Base-by-base conservation (phyloP, 2,888 invertebrate species). In the Leptinotarsa rubiginosa region DNA sequence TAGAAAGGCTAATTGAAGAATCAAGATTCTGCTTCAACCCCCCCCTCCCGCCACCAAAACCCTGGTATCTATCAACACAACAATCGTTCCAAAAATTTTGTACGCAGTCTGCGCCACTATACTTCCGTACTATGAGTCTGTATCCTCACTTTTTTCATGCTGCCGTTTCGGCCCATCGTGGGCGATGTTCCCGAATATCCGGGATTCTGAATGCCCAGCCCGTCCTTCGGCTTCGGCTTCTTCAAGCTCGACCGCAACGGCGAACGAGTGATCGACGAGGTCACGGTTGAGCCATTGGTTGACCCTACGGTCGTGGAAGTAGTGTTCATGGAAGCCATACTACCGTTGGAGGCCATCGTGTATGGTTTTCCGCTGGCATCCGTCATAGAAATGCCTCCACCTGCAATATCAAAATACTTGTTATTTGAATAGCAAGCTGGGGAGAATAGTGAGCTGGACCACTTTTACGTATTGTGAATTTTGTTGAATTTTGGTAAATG, bases 71-170 rank as follows among this genome's bases (percentile, higher is more conserved):
- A 10, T 41, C 41, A 41, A 41, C 41, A 41, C 41, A 41, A 16
- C n/a, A 50, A 50, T n/a, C 50, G n/a, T n/a, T 41, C 41, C 10
- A 41, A 50, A 50, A 16, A 16, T n/a, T 2, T 50, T n/a, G 50
- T 1, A 50, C 4, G 50, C 13, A 10, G 22, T 22, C 13, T 41
- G 10, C 13, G 15, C 15, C 65, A 47, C 70, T 89, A 96, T 77
- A 96, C 96, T 87, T 96, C 96, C 59, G 96, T 97, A 85, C 96
- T 96, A 86, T 96, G 96, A 52, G 96, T 96, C 86, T 96, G 96
- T 87, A 97, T 96, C 77, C 96, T 91, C 75, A 96, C 96, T 89
- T 96, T 96, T 87, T 96, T 96, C 84, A 95, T 93, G 84, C 96
- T 96, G 1, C 95, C 96, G 82, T 96, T 96, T 72, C 96, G 90